phyloP scores from a whole-genome alignment of 53 echinoderm and acorn worm species.

The Paracentrotus lividus region DNA sequence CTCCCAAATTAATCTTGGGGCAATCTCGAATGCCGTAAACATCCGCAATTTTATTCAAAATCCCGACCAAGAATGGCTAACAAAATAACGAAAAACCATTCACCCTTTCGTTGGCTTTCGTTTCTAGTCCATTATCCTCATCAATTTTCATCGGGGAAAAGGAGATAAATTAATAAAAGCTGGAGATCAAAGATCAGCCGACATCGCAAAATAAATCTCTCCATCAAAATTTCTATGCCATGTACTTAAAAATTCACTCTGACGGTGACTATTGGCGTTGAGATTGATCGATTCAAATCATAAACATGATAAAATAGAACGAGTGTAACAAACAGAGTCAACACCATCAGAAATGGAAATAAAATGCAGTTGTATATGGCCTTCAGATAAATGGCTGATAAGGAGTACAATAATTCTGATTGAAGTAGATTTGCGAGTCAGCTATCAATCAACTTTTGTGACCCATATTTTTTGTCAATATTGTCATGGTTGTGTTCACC shows the following conservation, averaged over 20 bases:
- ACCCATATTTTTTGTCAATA: slow-evolving; percentile 59
- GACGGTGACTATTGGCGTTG: slow-evolving; percentile 1
- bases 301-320: not conserved
- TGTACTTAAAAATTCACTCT: slow-evolving; percentile 44
- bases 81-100: not conserved
- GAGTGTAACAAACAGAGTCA: not conserved
- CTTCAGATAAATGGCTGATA: slow-evolving; percentile 58
- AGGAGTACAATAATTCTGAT: slow-evolving; percentile 45
- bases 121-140: slow-evolving; percentile 21
- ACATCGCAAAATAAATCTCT: slow-evolving; percentile 56
- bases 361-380: slow-evolving; percentile 25
- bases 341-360: not conserved
- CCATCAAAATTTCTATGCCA: not conserved
- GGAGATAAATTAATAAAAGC: not conserved
- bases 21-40: not conserved
- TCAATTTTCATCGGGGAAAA: slow-evolving; percentile 20
- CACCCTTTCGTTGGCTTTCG: not conserved
- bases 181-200: slow-evolving; percentile 12
- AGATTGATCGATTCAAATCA: not conserved
- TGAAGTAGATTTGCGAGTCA: slow-evolving; percentile 36
- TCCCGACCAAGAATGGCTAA: not conserved
- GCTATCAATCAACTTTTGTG: slow-evolving; percentile 57
- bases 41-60: not conserved
- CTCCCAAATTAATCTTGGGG: not conserved
- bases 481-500: slow-evolving; percentile 47